These are phyloP conservation scores for Sturmia bella DNA, from an alignment of 2,888 invertebrate genomes.

Conservation along the genomic window DNA sequence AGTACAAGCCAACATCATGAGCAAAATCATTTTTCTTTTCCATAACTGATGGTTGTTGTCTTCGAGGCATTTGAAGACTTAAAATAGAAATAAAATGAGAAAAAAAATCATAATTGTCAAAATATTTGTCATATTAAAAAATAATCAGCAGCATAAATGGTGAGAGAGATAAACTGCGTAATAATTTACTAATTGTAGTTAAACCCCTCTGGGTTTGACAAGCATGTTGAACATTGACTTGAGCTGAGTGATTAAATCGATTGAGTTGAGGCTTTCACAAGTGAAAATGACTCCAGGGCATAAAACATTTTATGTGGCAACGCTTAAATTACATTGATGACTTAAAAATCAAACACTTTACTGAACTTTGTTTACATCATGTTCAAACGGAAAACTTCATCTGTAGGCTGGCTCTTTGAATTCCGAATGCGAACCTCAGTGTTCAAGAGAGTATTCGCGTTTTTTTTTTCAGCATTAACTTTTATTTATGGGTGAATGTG, in stretches of 20 bases:
- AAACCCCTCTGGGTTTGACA: constrained; percentile 20
- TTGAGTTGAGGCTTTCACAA: not conserved
- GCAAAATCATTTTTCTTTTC: constrained; percentile 2
- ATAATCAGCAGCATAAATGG: not conserved
- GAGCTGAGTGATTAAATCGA: not conserved
- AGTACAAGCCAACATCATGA: constrained; percentile 25
- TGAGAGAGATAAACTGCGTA: constrained; percentile 27
- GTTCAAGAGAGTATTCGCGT: no score
- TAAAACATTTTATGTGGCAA: not conserved
- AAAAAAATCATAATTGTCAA: constrained; percentile 23
- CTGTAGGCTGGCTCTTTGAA: no score
- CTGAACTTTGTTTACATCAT: no score
- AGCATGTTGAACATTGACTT: not conserved
- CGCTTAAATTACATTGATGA: not conserved
- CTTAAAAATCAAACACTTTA: not conserved
- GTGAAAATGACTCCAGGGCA: not conserved
- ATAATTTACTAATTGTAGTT: constrained; percentile 42
- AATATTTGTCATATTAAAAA: constrained; percentile 33
- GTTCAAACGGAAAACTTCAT: no score
- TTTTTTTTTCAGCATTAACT: no score
- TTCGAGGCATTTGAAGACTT: constrained; percentile 15
- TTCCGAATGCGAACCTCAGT: no score
- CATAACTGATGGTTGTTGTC: not conserved
- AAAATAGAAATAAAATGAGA: constrained; percentile 22
- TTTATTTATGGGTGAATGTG: no score